phyloP scores from a whole-genome alignment of 1,140 invertebrate genomes.

The Ceratosolen fusciceps region DNA sequence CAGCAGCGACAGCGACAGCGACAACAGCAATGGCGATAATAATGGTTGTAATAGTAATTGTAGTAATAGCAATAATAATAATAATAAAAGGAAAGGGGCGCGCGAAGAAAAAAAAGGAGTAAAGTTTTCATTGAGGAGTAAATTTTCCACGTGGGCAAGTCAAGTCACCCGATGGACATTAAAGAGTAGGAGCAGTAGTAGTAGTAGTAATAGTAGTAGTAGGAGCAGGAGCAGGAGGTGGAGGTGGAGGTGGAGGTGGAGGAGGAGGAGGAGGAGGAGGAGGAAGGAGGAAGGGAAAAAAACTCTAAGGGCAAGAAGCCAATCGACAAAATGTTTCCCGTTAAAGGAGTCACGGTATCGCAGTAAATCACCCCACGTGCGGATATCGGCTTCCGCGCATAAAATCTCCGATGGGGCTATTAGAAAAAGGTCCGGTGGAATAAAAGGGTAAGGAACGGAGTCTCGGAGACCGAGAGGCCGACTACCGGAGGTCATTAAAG shows the following conservation, averaged over 20 bases:
- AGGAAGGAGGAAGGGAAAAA: too few species aligned
- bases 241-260: too few species aligned
- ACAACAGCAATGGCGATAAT: too few species aligned
- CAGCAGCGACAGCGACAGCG: too few species aligned
- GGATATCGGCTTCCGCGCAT: not conserved
- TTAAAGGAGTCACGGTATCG: not conserved
- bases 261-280: too few species aligned
- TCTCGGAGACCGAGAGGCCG: not conserved
- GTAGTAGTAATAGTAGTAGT: too few species aligned
- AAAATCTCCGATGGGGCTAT: conserved; percentile 12
- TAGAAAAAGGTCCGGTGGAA: conserved; percentile 5
- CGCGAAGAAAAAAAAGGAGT: too few species aligned
- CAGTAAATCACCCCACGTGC: conserved; percentile 30
- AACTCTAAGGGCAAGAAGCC: not conserved
- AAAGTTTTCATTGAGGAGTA: not conserved
- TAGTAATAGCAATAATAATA: too few species aligned
- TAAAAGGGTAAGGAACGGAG: not conserved
- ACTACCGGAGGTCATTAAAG: conserved; percentile 18
- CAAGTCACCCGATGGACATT: not conserved
- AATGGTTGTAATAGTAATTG: too few species aligned
- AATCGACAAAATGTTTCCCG: not conserved
- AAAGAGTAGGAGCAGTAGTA: too few species aligned
- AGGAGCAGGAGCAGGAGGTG: too few species aligned
- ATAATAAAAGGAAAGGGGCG: too few species aligned
- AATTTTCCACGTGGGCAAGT: not conserved